Percentiles rank a stretch among this genome's conserved stretches.
Conservation (phyloP, 2,113 vertebrate genomes). For the Trachemys scripta region DNA sequence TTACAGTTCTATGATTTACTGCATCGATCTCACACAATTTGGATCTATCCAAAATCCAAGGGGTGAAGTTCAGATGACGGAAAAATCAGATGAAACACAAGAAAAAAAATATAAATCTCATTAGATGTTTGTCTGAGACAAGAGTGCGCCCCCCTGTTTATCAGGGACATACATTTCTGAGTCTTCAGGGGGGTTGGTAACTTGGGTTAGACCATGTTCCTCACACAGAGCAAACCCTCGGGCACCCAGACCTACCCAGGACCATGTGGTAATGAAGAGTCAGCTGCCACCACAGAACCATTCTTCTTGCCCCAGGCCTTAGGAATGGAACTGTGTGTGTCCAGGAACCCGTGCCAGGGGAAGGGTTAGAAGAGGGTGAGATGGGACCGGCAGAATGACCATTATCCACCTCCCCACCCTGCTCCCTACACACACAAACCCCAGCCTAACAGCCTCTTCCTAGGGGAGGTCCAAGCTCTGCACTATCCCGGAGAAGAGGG, state of each 20-base stretch:
- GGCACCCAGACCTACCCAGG: not conserved
- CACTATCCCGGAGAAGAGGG: not conserved
- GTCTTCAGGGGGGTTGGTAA: not conserved
- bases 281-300: not conserved
- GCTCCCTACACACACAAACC: not conserved
- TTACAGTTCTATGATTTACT: too few species aligned
- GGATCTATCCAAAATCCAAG: not conserved
- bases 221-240: not conserved
- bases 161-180: not conserved
- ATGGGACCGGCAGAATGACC: not conserved
- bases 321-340: not conserved
- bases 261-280: not conserved
- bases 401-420: not conserved
- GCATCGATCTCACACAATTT: not conserved
- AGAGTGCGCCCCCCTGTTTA: not conserved
- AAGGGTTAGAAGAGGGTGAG: not conserved
- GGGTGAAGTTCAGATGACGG: not conserved
- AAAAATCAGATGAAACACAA: not conserved
- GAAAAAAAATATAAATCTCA: not conserved
- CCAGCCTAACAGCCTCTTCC: not conserved
- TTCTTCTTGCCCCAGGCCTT: not conserved
- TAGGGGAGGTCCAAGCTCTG: not conserved
- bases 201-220: not conserved
- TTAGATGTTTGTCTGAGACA: not conserved
- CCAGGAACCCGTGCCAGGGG: not conserved